phyloP scores from a whole-genome alignment of 2,113 vertebrate species.

The Odocoileus virginianus region DNA sequence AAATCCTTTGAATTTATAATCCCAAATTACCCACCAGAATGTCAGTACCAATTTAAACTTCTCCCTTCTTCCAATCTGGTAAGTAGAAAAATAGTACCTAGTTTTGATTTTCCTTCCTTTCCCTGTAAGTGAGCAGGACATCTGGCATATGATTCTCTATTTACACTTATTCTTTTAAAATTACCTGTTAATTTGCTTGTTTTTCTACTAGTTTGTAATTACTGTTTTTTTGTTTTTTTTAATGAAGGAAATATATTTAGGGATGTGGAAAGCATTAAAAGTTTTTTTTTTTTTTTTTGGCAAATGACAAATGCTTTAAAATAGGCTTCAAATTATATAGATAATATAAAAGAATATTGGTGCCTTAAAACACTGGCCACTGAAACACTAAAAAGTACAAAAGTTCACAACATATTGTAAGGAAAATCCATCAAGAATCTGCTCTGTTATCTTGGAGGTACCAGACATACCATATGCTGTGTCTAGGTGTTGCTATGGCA shows the following conservation, averaged over 20 bases:
- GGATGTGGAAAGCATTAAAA: not conserved
- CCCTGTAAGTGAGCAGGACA: not conserved
- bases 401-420: slow-evolving; percentile 87
- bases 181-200: slow-evolving; percentile 26
- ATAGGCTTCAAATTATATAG: slow-evolving; percentile 77
- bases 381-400: slow-evolving; percentile 84
- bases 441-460: slow-evolving; percentile 86
- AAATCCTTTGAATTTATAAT: slow-evolving; percentile 39
- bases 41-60: not conserved
- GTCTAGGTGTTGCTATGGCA: slow-evolving; percentile 87
- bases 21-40: not conserved
- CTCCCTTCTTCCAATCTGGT: not conserved
- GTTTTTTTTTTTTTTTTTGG: not conserved
- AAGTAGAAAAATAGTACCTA: slow-evolving; percentile 16
- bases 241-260: slow-evolving; percentile 12
- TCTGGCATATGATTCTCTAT: slow-evolving; percentile 28
- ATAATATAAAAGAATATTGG: slow-evolving; percentile 77
- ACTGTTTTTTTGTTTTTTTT: not conserved
- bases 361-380: slow-evolving; percentile 78
- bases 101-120: slow-evolving; percentile 29
- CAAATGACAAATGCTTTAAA: slow-evolving; percentile 60
- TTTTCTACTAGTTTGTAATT: not conserved
- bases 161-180: slow-evolving; percentile 38
- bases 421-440: slow-evolving; percentile 85
- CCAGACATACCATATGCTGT: slow-evolving; percentile 88